Percentiles rank a stretch among this genome's conserved stretches.
phyloP scores from a whole-genome alignment of 37 sponge, comb jelly and placozoan genomes.

The Beroe ovata region DNA sequence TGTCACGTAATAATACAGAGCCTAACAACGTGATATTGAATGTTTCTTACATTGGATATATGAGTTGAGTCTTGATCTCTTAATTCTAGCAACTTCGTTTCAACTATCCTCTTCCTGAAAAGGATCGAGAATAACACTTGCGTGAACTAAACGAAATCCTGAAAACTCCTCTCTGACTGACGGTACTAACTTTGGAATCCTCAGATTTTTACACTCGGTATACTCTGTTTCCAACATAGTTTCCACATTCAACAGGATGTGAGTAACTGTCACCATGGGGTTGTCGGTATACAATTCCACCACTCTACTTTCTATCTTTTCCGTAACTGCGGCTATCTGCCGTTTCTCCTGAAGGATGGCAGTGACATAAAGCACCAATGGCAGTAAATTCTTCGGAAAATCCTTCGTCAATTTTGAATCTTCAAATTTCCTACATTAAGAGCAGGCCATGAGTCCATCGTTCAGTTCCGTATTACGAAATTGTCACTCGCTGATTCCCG shows the following conservation, averaged over 20 bases:
- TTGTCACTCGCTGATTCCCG: too few relatives aligned
- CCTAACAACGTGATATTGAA: neutral
- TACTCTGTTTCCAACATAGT: constrained; percentile 23
- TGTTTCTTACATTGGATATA: neutral
- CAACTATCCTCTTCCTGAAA: constrained; percentile 37
- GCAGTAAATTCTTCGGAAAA: too few relatives aligned
- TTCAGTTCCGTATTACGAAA: too few relatives aligned
- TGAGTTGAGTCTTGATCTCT: constrained; percentile 7
- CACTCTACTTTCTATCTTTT: neutral
- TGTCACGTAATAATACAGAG: neutral
- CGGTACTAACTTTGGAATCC: constrained; percentile 26
- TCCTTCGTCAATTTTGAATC: too few relatives aligned
- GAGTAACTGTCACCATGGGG: constrained; percentile 2
- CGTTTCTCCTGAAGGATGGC: neutral
- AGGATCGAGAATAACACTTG: neutral
- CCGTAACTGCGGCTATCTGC: constrained; percentile 4
- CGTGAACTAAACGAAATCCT: neutral
- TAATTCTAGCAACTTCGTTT: constrained; percentile 22
- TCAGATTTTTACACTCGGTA: neutral
- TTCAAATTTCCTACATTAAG: too few relatives aligned
- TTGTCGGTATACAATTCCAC: neutral
- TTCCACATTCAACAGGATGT: neutral
- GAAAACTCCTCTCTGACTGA: neutral
- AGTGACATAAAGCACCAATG: too few relatives aligned
- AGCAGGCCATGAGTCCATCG: too few relatives aligned